Evolutionary conservation across 2,797 vertebrate genomes (phyloP).

Genomic region (Chelonia mydas): DNA sequence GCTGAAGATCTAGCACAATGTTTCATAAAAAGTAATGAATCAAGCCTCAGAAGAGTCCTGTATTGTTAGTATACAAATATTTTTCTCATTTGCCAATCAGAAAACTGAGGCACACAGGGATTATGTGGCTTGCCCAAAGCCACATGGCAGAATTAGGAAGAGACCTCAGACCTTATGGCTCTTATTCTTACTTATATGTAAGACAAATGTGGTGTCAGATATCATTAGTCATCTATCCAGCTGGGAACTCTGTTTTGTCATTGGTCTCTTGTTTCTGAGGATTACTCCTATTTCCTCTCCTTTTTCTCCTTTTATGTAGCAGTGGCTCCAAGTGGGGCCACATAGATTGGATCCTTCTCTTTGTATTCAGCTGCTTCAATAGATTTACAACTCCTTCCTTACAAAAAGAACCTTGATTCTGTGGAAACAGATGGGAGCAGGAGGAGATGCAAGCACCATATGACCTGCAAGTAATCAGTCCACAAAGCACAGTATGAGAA

Average conservation of each 20-base stretch:
- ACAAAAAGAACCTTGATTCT: neutral
- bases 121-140: neutral
- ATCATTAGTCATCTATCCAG: neutral
- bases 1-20: neutral
- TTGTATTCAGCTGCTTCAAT: neutral
- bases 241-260: neutral
- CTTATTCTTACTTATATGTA: neutral
- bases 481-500: neutral
- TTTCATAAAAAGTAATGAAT: neutral
- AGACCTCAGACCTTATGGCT: fast-evolving
- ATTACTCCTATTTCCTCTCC: neutral
- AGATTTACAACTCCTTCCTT: neutral
- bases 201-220: neutral
- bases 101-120: neutral
- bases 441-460: neutral
- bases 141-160: neutral
- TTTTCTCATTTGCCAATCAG: neutral
- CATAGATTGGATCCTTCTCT: neutral
- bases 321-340: neutral
- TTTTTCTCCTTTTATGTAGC: neutral
- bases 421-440: neutral
- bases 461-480: neutral
- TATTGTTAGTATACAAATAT: neutral
- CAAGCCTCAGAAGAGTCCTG: neutral
- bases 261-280: neutral